Evolutionary conservation across 2,797 vertebrate genomes (phyloP).

Genomic region (Anguilla marmorata): DNA sequence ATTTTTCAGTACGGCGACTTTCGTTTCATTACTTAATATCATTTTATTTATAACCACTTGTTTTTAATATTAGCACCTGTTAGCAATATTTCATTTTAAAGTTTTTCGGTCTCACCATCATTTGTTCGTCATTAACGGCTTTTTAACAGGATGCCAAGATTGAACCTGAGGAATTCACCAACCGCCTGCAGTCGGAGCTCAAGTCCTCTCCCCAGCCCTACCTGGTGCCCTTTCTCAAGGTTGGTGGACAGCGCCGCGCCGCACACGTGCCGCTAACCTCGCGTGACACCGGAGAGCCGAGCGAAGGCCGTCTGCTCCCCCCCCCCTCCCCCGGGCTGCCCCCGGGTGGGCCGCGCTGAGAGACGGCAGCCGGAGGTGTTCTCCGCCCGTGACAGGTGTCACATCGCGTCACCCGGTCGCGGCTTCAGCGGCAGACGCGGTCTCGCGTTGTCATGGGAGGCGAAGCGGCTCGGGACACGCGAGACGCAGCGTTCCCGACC

Average conservation of each 20-base stretch:
- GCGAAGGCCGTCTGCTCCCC: neutral
- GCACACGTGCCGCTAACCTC: neutral
- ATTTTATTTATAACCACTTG: neutral
- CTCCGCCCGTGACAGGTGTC: neutral
- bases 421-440: neutral
- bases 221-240: constrained; percentile 89
- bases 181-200: constrained; percentile 81
- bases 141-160: constrained; percentile 81
- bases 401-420: neutral
- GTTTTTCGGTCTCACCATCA: neutral
- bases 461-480: neutral
- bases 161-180: constrained; percentile 86
- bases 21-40: neutral
- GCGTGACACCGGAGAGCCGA: neutral
- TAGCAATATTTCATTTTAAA: neutral
- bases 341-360: neutral
- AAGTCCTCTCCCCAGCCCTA: constrained; percentile 89
- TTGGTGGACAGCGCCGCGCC: constrained; percentile 41
- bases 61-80: neutral
- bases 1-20: neutral
- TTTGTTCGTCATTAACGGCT: neutral
- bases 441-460: neutral
- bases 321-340: neutral
- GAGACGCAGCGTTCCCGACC: neutral
- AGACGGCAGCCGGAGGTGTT: neutral